phyloP scores from a whole-genome alignment of 2,797 vertebrate species.

The Podargus strigoides region DNA sequence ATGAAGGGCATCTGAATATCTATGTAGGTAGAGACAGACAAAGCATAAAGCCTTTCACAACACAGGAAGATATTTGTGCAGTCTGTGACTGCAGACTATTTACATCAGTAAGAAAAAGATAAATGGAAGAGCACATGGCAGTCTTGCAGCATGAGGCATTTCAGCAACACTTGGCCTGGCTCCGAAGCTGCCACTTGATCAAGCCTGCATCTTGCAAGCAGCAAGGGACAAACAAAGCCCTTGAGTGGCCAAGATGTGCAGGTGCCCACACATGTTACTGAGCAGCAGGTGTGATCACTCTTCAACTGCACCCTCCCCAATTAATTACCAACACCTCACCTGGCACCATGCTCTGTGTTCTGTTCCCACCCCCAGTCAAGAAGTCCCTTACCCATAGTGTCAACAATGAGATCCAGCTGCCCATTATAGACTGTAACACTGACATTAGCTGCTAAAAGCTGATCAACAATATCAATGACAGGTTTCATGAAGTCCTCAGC shows the following conservation, averaged over 20 bases:
- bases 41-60: neutral
- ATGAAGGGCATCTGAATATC: neutral
- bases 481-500: conserved; percentile 93
- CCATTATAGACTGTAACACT: conserved; percentile 93
- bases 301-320: neutral
- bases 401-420: conserved; percentile 97
- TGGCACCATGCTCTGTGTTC: neutral
- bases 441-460: conserved; percentile 81
- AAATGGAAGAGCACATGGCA: neutral
- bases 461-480: conserved; percentile 83
- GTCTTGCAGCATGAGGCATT: neutral
- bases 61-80: neutral
- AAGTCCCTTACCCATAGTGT: conserved; percentile 86
- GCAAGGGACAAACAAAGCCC: neutral
- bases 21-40: neutral
- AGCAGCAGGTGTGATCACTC: neutral
- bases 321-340: neutral
- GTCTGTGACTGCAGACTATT: neutral
- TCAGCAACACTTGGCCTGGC: neutral
- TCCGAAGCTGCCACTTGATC: neutral
- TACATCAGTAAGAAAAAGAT: neutral
- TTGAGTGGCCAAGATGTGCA: neutral
- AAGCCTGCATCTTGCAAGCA: neutral
- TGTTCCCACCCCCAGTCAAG: neutral
- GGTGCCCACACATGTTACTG: neutral